A percentile compares a stretch with the other conserved stretches of the same genome.
phyloP scores from a whole-genome alignment of 2,113 vertebrate species.

The Eretmochelys imbricata region DNA sequence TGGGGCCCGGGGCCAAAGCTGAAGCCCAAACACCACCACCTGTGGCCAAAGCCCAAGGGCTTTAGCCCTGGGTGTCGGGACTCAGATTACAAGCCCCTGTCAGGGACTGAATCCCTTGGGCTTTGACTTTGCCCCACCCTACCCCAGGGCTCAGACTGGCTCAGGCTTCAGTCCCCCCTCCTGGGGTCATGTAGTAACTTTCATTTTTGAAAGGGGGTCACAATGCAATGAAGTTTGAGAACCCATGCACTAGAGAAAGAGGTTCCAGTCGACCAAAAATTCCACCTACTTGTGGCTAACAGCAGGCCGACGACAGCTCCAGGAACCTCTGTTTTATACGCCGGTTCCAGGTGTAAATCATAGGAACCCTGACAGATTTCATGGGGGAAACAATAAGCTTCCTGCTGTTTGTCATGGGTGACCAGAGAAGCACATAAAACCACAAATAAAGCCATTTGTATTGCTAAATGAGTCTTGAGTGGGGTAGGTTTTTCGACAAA shows the following conservation, averaged over 20 bases:
- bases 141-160: too few relatives aligned
- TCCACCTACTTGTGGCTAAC: not conserved
- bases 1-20: too few relatives aligned
- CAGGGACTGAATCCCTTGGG: too few relatives aligned
- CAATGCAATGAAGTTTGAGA: too few relatives aligned
- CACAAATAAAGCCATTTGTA: slow-evolving; percentile 50
- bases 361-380: not conserved
- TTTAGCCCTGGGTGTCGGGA: too few relatives aligned
- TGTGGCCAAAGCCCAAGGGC: too few relatives aligned
- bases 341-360: not conserved
- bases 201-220: too few relatives aligned
- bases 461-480: slow-evolving; percentile 49
- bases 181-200: too few relatives aligned
- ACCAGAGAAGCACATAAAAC: slow-evolving; percentile 16
- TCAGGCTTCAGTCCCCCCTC: too few relatives aligned
- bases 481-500: slow-evolving; percentile 63
- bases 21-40: too few relatives aligned
- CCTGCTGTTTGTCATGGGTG: slow-evolving; percentile 4
- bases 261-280: not conserved
- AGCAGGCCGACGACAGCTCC: not conserved
- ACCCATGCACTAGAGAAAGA: not conserved
- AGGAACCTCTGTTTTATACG: not conserved
- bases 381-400: not conserved
- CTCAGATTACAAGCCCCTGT: too few relatives aligned
- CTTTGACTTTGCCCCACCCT: too few relatives aligned